Evolutionary conservation across 2,113 vertebrate genomes (phyloP).

Genomic region (Furnarius figulus): DNA sequence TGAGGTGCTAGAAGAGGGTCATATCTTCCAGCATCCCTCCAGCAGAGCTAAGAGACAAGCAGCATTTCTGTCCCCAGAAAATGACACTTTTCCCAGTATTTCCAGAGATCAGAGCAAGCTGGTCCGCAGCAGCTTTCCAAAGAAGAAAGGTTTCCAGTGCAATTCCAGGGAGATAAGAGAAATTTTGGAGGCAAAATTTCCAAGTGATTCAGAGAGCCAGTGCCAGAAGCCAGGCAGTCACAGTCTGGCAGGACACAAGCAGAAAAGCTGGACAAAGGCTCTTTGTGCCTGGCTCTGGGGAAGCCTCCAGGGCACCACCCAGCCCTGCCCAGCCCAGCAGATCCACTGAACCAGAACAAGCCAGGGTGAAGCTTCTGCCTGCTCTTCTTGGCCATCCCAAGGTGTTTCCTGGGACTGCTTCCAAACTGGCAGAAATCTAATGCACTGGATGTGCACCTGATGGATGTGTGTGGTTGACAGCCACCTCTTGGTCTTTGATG

Average conservation of each 20-base stretch:
- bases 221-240: neutral
- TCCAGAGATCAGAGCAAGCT: neutral
- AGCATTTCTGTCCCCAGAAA: neutral
- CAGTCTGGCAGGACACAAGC: neutral
- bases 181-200: neutral
- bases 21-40: neutral
- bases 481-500: neutral
- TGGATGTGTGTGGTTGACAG: neutral
- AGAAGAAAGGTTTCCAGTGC: neutral
- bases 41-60: neutral
- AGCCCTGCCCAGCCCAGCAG: neutral
- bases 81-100: neutral
- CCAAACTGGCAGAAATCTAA: neutral
- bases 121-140: neutral
- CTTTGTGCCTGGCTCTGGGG: neutral
- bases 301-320: neutral
- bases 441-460: fast-evolving
- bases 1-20: neutral
- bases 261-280: neutral
- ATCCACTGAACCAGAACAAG: neutral
- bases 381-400: fast-evolving
- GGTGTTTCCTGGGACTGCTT: neutral
- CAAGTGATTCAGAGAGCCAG: neutral
- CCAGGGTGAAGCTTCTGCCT: neutral
- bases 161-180: neutral